These are phyloP conservation scores for Habrosyne pyritoides DNA, from an alignment of 2,888 invertebrate species.

Conservation along the genomic window DNA sequence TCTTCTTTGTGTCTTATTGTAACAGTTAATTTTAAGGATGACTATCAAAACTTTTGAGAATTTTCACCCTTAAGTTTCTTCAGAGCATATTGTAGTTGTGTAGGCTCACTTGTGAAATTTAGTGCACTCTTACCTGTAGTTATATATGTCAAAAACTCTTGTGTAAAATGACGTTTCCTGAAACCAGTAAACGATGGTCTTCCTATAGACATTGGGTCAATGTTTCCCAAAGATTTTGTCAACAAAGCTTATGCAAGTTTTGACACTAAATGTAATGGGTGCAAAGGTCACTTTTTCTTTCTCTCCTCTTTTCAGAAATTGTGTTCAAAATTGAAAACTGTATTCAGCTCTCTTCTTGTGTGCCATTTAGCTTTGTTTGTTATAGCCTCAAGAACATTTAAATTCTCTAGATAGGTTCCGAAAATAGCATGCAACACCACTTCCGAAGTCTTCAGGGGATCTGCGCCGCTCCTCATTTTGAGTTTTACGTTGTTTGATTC, in stretches of 20 bases:
- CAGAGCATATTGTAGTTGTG: too few relatives aligned
- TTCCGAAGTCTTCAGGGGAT: conserved; percentile 19
- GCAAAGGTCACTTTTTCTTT: conserved; percentile 3
- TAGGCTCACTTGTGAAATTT: too few relatives aligned
- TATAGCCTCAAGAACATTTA: conserved; percentile 12
- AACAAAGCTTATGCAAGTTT: conserved; percentile 26
- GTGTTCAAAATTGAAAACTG: conserved; percentile 17
- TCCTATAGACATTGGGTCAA: conserved; percentile 21
- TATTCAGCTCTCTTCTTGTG: conserved; percentile 16
- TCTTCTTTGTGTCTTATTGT: too few relatives aligned
- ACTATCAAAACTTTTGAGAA: too few relatives aligned
- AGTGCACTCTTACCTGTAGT: too few relatives aligned
- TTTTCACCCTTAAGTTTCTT: too few relatives aligned
- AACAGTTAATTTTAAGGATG: too few relatives aligned
- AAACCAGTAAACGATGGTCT: conserved; percentile 24
- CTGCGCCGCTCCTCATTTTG: conserved; percentile 18
- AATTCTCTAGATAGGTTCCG: conserved; percentile 25
- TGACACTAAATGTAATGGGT: conserved; percentile 18
- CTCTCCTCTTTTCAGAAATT: conserved; percentile 14
- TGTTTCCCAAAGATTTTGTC: conserved; percentile 25
- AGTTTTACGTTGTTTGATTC: conserved; percentile 1
- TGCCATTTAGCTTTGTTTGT: conserved; percentile 17
- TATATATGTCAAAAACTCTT: too few relatives aligned
- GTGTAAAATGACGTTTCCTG: conserved; percentile 6
- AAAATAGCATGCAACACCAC: conserved; percentile 27